A percentile compares a stretch with the other conserved stretches of the same genome.
These are phyloP conservation scores for Melikaiella ostensackeni DNA, from an alignment of 2,888 invertebrate genomes.

Conservation along the genomic window DNA sequence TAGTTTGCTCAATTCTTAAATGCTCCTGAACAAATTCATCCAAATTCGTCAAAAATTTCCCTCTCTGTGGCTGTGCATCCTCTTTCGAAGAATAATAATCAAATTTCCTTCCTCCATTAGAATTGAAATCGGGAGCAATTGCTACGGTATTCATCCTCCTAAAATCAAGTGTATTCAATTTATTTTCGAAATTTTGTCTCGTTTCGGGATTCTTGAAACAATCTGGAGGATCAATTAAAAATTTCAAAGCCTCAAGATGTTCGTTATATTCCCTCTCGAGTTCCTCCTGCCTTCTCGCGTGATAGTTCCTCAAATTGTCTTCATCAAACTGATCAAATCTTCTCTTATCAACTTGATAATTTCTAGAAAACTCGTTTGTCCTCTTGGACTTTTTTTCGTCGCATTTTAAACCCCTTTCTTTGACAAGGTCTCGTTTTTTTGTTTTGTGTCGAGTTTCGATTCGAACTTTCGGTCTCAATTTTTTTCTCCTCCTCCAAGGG, in stretches of 20 bases:
- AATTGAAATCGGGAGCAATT: constrained; percentile 10
- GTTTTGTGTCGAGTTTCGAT: constrained; percentile 53
- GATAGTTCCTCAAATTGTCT: constrained; percentile 9
- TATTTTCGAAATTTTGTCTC: constrained; percentile 61
- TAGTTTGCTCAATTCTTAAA: constrained; percentile 61
- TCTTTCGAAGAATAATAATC: background rate
- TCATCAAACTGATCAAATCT: constrained; percentile 2
- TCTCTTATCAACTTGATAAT: background rate
- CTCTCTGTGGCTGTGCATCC: background rate
- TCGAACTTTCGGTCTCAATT: constrained; percentile 48
- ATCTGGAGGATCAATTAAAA: constrained; percentile 67
- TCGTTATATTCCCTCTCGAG: constrained; percentile 63
- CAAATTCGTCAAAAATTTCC: background rate
- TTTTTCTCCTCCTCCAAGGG: constrained; percentile 55
- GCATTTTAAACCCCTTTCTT: constrained; percentile 16
- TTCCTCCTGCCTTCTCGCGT: constrained; percentile 37
- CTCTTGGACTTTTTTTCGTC: constrained; percentile 5
- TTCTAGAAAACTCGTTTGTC: constrained; percentile 1
- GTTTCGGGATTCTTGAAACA: constrained; percentile 63
- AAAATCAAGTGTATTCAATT: constrained; percentile 70
- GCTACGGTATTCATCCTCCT: constrained; percentile 72
- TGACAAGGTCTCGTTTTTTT: constrained; percentile 56
- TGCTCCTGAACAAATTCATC: constrained; percentile 57
- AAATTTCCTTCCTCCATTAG: background rate
- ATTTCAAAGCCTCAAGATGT: constrained; percentile 66